These are phyloP conservation scores for Brachystomella parvula DNA, from an alignment of 1,140 invertebrate genomes.

Conservation along the genomic window DNA sequence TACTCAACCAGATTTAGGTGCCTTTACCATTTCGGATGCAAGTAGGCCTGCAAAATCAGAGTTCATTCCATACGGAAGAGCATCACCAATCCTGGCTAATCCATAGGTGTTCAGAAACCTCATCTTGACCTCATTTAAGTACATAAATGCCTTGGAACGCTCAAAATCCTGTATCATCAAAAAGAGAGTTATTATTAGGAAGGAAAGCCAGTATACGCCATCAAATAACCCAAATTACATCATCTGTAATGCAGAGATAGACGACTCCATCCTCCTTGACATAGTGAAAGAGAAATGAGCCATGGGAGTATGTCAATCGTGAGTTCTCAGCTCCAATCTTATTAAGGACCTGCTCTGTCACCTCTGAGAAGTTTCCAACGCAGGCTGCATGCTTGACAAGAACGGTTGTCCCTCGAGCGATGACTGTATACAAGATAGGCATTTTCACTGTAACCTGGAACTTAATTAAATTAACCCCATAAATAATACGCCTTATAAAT, in stretches of 20 bases:
- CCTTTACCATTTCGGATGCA: constrained; percentile 73
- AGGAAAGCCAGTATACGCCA: not conserved
- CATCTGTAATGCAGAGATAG: constrained; percentile 90
- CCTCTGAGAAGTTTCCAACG: constrained; percentile 81
- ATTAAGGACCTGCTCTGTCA: constrained; percentile 74
- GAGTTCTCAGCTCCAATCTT: constrained; percentile 77
- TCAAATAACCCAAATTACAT: constrained; percentile 62
- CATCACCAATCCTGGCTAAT: constrained; percentile 61
- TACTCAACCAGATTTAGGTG: not conserved
- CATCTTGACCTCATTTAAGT: constrained; percentile 80
- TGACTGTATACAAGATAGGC: constrained; percentile 81
- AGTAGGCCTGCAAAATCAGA: constrained; percentile 78
- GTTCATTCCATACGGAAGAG: constrained; percentile 89
- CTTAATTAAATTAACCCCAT: too few species aligned
- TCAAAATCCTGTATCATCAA: constrained; percentile 74
- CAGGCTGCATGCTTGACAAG: constrained; percentile 83
- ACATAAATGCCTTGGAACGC: constrained; percentile 79
- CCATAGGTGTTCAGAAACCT: constrained; percentile 77
- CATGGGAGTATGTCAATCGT: constrained; percentile 85
- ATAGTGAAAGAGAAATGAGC: constrained; percentile 86
- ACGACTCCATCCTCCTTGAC: constrained; percentile 76
- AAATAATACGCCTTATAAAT: not conserved
- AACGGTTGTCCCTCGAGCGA: constrained; percentile 75
- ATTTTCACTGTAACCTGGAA: constrained; percentile 48
- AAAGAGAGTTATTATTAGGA: constrained; percentile 26